phyloP scores from a whole-genome alignment of 1,140 invertebrate genomes.

The Hypsibius dujardini region DNA sequence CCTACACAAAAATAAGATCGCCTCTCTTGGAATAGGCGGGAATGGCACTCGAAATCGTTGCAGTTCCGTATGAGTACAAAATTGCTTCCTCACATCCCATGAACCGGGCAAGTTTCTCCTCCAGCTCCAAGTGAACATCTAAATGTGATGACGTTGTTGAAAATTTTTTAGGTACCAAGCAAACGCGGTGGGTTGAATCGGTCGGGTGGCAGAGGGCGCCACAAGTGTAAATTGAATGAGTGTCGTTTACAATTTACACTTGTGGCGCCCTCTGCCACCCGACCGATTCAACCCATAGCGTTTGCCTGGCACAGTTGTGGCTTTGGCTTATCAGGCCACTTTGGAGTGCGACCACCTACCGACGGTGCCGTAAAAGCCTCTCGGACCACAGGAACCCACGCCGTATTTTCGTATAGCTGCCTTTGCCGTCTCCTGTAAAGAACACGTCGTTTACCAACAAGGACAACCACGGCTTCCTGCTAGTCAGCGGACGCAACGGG shows the following conservation, averaged over 20 bases:
- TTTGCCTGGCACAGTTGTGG: background rate
- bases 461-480: conserved; percentile 5
- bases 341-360: conserved; percentile 32
- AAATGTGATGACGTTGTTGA: conserved; percentile 17
- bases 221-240: too few species aligned
- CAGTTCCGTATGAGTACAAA: conserved; percentile 93
- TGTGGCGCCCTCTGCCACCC: too few species aligned
- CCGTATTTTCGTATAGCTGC: conserved; percentile 71
- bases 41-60: conserved; percentile 83
- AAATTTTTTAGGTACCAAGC: conserved; percentile 3
- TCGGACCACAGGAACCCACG: conserved; percentile 87
- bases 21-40: conserved; percentile 82
- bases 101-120: conserved; percentile 70
- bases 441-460: conserved; percentile 22
- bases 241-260: too few species aligned
- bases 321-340: background rate
- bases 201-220: too few species aligned
- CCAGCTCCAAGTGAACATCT: conserved; percentile 84
- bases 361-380: conserved; percentile 93
- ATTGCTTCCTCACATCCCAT: conserved; percentile 81
- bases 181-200: too few species aligned
- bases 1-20: conserved; percentile 78
- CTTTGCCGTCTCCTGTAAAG: conserved; percentile 50
- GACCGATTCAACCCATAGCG: too few species aligned
- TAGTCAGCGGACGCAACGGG: too few species aligned